These are phyloP conservation scores for Trichopria drosophilae DNA, from an alignment of 2,888 invertebrate genomes.

Conservation along the genomic window DNA sequence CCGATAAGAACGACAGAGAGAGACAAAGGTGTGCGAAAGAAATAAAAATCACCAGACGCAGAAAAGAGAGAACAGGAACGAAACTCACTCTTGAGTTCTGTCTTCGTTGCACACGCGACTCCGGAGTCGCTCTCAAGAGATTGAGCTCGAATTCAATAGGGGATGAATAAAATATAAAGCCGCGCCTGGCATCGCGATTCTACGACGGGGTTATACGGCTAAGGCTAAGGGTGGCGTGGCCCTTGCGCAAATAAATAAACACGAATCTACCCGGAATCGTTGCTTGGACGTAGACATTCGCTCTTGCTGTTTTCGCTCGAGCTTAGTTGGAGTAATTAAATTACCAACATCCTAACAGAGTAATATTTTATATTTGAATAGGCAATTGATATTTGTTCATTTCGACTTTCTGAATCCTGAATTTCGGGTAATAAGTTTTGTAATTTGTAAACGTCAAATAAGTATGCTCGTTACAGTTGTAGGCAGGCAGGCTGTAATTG, in stretches of 20 bases:
- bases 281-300: too few relatives aligned
- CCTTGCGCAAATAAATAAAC: conserved; percentile 53
- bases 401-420: too few relatives aligned
- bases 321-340: too few relatives aligned
- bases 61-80: conserved; percentile 10
- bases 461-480: too few relatives aligned
- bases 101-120: background rate
- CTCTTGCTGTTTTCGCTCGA: too few relatives aligned
- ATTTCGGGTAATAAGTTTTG: too few relatives aligned
- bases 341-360: too few relatives aligned
- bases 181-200: conserved; percentile 42
- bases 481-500: too few relatives aligned
- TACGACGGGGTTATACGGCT: conserved; percentile 33
- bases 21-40: conserved; percentile 9
- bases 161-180: conserved; percentile 58
- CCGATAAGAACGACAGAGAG: conserved; percentile 26
- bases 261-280: conserved; percentile 37
- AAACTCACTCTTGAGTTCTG: background rate
- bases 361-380: too few relatives aligned
- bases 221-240: conserved; percentile 46
- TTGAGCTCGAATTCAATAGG: conserved; percentile 58
- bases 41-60: conserved; percentile 34
- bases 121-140: conserved; percentile 52
- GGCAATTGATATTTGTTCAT: too few relatives aligned
- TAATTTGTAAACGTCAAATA: too few relatives aligned